Percentiles rank a stretch among this genome's conserved stretches.
These are phyloP conservation scores for Xiphorhynchus erythropygius DNA, from an alignment of 2,797 vertebrate species.

Conservation along the genomic window DNA sequence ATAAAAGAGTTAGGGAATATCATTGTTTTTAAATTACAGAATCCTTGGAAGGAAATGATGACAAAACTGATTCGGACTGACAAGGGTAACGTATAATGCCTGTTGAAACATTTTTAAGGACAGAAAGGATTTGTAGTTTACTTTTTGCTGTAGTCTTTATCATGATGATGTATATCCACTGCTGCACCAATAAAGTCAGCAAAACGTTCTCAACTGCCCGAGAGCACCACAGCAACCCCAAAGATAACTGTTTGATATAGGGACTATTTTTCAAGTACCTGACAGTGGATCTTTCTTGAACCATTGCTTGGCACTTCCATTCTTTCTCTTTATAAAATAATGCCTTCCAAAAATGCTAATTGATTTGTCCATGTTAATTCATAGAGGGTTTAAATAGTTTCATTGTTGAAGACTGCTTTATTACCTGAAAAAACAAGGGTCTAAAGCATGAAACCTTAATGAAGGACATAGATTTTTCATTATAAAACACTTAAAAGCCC, in stretches of 20 bases:
- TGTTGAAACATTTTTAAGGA: not conserved
- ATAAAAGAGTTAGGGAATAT: not conserved
- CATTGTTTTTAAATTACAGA: not conserved
- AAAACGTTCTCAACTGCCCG: not conserved
- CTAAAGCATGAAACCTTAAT: slow-evolving; percentile 63
- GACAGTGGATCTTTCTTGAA: not conserved
- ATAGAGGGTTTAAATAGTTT: slow-evolving; percentile 37
- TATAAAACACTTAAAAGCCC: slow-evolving; percentile 67
- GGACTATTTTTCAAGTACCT: not conserved
- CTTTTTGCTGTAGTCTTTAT: not conserved
- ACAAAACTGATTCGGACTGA: not conserved
- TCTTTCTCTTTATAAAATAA: slow-evolving; percentile 9
- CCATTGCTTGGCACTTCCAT: not conserved
- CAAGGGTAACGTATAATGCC: not conserved
- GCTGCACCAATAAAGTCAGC: not conserved
- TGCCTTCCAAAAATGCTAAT: slow-evolving; percentile 48
- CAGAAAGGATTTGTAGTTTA: not conserved
- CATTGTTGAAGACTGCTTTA: slow-evolving; percentile 39
- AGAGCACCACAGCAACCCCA: not conserved
- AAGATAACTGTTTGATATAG: not conserved
- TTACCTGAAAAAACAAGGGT: slow-evolving; percentile 42
- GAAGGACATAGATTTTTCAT: slow-evolving; percentile 73
- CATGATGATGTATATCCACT: not conserved
- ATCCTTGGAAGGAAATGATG: not conserved
- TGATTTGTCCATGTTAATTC: slow-evolving; percentile 43